phyloP scores from a whole-genome alignment of 2,113 vertebrate species.

The Triplophysa siluroides region DNA sequence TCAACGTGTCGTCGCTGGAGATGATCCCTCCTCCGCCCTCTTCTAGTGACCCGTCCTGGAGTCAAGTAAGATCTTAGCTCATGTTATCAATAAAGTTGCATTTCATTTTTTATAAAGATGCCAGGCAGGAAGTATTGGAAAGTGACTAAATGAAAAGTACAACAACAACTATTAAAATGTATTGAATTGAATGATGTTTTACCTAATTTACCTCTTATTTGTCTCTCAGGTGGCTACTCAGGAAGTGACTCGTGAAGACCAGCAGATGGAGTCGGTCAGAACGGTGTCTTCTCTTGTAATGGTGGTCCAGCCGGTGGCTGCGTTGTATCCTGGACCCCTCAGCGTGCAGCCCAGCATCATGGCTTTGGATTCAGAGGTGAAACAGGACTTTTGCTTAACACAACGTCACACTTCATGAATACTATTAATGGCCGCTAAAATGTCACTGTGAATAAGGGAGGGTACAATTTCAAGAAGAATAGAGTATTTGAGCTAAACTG shows the following conservation, averaged over 20 bases:
- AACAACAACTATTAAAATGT: too few relatives aligned
- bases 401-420: too few relatives aligned
- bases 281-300: constrained; percentile 67
- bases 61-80: constrained; percentile 64
- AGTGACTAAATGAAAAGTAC: too few relatives aligned
- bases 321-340: constrained; percentile 68
- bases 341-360: constrained; percentile 78
- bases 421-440: too few relatives aligned
- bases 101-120: too few relatives aligned
- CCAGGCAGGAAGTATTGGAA: too few relatives aligned
- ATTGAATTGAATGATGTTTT: too few relatives aligned
- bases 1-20: constrained; percentile 77
- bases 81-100: too few relatives aligned
- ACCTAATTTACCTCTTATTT: neutral
- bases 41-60: constrained; percentile 78
- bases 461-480: too few relatives aligned
- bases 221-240: constrained; percentile 68
- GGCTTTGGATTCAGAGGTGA: constrained; percentile 77
- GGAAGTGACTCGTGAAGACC: constrained; percentile 68
- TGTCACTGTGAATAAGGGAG: too few relatives aligned
- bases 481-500: neutral
- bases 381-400: neutral
- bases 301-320: constrained; percentile 68
- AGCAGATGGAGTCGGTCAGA: constrained; percentile 62
- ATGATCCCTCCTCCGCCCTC: constrained; percentile 73